A percentile compares a stretch with the other conserved stretches of the same genome.
These are phyloP conservation scores for Dichetophora obliterata DNA, from an alignment of 2,888 invertebrate species.

Conservation along the genomic window DNA sequence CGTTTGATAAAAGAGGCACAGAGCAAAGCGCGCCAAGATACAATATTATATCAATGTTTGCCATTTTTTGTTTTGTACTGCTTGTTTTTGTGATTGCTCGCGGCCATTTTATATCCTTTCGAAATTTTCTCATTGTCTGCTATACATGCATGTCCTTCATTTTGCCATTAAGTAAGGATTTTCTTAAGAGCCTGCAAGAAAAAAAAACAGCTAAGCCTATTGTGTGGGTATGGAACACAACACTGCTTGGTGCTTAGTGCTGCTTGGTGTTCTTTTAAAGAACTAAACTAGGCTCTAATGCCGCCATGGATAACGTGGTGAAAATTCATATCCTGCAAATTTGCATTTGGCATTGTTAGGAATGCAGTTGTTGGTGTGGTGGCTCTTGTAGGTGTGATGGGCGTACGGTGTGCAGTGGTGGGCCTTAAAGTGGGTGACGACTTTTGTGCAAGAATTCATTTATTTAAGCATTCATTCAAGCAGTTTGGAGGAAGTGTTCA, in stretches of 20 bases:
- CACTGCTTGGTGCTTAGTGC: not conserved
- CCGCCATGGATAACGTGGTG: not conserved
- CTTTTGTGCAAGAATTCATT: not conserved
- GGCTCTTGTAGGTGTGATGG: not conserved
- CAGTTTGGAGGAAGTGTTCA: not conserved
- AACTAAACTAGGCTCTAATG: not conserved
- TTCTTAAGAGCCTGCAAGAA: not conserved
- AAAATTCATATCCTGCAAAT: not conserved
- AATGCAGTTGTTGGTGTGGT: not conserved
- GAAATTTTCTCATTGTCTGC: not conserved
- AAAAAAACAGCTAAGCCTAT: conserved; percentile 1
- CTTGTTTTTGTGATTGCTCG: not conserved
- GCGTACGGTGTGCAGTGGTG: too few relatives aligned
- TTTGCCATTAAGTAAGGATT: conserved; percentile 13
- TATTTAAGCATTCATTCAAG: not conserved
- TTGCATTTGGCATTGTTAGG: conserved; percentile 22
- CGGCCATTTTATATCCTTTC: not conserved
- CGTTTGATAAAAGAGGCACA: too few relatives aligned
- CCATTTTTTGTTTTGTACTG: not conserved
- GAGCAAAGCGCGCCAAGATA: too few relatives aligned
- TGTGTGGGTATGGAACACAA: not conserved
- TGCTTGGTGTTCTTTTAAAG: not conserved
- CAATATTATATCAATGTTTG: conserved; percentile 4
- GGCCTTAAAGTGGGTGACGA: not conserved
- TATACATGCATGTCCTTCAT: conserved; percentile 1